Base-by-base conservation (phyloP, 2,797 vertebrate genomes). In the Hydrophis major region DNA sequence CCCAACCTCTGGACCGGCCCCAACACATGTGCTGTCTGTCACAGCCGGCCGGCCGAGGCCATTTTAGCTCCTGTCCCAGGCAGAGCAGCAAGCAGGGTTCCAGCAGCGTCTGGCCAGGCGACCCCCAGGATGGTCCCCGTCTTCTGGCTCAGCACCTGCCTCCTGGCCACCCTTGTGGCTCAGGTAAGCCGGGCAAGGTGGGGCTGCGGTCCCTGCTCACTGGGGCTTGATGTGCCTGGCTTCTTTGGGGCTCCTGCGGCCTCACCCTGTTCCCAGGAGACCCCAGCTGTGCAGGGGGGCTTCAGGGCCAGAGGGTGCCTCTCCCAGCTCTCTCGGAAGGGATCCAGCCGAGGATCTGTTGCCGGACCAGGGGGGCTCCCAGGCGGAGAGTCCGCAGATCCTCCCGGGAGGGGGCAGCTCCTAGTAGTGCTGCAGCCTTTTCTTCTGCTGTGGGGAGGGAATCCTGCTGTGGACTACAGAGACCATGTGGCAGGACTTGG, bases 21-120 rank as follows among this genome's bases (percentile, higher is more conserved):
- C 87, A 94, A 94, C 97, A 98, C 98, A 97, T 97, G 97, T 98
- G 98, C 98, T 97, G 97, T 97, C 97, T 96, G 95, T 98, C 96
- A 97, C 93, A 89, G 93, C 94, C 78, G 89, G 86, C 93, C 86
- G 83, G 86, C 88, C 90, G 93, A 92, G 57, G 94, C 37, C 95
- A 96, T 96, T 97, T 95, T 92, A 94, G 96, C 93, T 91, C 93
- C 89, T 37, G 92, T 87, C 91, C 95, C 47, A 86, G 94, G 56
- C 89, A 94, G 92, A 93, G 18, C 3, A 69, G 18, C 3, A 27
- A 56, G 56, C 18, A 37, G 66, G 18, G 88, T 56, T 90, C 92
- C 10, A 16, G 60, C 94, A 86, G 0, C 32, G 27, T 87, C 93
- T 6, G 32, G n/a, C 47, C 89, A 63, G 87, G 0, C 13, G 78